Base-by-base conservation (phyloP, 35 echinoderm and acorn worm species). In the Nesometra sesokonis region DNA sequence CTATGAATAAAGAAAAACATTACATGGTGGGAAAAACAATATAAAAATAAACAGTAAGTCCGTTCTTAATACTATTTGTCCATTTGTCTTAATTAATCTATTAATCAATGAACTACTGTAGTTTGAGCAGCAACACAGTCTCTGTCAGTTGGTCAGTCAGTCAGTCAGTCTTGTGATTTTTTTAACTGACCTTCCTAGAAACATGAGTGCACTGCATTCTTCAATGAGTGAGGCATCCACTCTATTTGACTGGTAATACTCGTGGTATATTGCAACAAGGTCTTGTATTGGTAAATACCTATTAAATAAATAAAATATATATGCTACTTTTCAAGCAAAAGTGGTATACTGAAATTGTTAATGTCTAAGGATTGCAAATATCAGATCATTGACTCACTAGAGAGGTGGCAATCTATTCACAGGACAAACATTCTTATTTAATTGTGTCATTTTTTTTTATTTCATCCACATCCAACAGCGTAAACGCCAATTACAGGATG, bases 211-310 rank as follows among this genome's bases (percentile, higher is more conserved):
- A 33, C 86, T 88, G 40, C 91, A 93, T 46, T 91, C 90, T 35
- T 89, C 82, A 76, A 93, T 93, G 4, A 93, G 23, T 32, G 37
- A 57, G 32, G 37, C 82, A 30, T 79, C n/a, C 81, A 89, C 43
- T 36, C 32, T 89, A 32, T 85, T 67, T 17, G 52, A 37, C n/a
- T 86, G 39, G 76, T 93, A 93, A 34, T 85, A 88, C 30, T 80
- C 80, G 19, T 88, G 80, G 40, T 93, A 93, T n/a, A 93, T 93
- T 32, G 31, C 43, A 36, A 85, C 78, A 27, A 93, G 82, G 78
- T 93, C 91, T 43, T 93, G 77, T 0, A 88, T 79, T 31, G 91
- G 91, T 52, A 93, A 17, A 37, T 93, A 93, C 91, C 91, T 93
- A 46, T 0, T 32, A 47, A 79, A n/a, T n/a, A 34, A 82, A 36